Evolutionary conservation across 1,140 invertebrate species (phyloP), one percentile per base, ranked within the genome.

Genomic region (Drosophila leontia): DNA sequence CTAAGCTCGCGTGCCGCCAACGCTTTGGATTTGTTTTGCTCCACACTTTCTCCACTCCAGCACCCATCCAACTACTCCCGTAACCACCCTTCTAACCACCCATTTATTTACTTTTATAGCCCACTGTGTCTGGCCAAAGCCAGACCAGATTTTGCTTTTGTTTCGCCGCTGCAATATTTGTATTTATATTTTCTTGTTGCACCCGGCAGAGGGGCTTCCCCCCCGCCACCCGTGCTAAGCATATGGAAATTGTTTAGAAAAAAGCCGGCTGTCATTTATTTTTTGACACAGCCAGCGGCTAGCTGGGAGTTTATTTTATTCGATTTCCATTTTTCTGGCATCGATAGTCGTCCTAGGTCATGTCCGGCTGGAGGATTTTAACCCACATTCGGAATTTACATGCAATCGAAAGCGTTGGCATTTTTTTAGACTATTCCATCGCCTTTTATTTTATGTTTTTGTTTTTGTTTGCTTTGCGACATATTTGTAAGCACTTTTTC

Each of bases 241-340:
- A 87, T 78, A 69, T 85, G 61, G 60, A 81, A 67, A 78, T 74
- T 80, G 84, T 84, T 88, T 80, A 88, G 83, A 78, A 76, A 82
- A 77, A 88, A 75, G 60, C 56, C 65, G 64, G 35, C 74, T 70
- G 77, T 50, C 57, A 65, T 79, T 84, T 84, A 77, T 84, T 81
- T 81, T 72, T 72, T 71, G 55, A 72, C 51, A 50, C 44, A 39
- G 64, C 69, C 69, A 12, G 19, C 68, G 70, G 53, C 45, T 39
- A 13, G n/a, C 26, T 23, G 13, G 29, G 8, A 42, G 59, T 82
- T 77, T 80, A 64, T 71, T 70, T 83, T 75, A 59, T 81, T 69
- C 60, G 67, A 75, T 85, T 63, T 63, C n/a, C 39, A 50, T 63
- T 61, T 75, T 59, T 19, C 23, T 64, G 67, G 59, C 82, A 64